Base-by-base conservation (phyloP, 1,140 invertebrate genomes). In the Drosophila punjabiensis region DNA sequence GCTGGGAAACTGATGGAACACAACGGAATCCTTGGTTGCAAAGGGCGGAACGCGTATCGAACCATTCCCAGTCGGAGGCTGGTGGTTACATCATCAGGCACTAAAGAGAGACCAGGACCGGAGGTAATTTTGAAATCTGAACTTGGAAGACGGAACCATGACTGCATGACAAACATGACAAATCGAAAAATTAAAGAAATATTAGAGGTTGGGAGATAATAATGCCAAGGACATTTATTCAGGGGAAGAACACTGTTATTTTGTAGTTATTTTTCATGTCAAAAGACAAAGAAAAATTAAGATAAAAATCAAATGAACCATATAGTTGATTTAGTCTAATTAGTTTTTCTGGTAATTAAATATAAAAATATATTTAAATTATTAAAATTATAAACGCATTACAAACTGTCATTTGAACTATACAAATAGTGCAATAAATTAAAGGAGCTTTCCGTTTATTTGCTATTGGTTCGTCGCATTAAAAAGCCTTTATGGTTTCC, bases 21-120 rank as follows among this genome's bases (percentile, higher is more conserved):
- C 37, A 32, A 33, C 64, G 48, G 32, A 60, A 24, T 65, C 39
- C 13, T 62, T 16, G 39, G 43, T 74, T 41, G 50, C 68, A 60
- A 37, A 66, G 30, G n/a, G 35, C 60, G 53, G 47, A 58, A 67
- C 28, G 30, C 37, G 63, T 69, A 74, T 65, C 43, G 65, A 73
- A 60, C 60, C 55, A 83, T 58, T 73, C 32, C 20, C 52, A 65
- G 37, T 58, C 39, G 16, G 24, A 58, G 61, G 56, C 64, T 39
- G 58, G 30, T 50, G 60, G 71, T 86, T 87, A 80, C 80, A 88
- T 88, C 80, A 80, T 73, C 66, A 52, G 68, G 37, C 47, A 45
- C 18, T 43, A 14, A 53, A 68, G n/a, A 18, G 28, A 52, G n/a
- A 53, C 16, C 16, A 11, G 8, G 37, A 62, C 14, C 16, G 37